Conservation (phyloP, 2,113 vertebrate species). For the Carlito syrichta region DNA sequence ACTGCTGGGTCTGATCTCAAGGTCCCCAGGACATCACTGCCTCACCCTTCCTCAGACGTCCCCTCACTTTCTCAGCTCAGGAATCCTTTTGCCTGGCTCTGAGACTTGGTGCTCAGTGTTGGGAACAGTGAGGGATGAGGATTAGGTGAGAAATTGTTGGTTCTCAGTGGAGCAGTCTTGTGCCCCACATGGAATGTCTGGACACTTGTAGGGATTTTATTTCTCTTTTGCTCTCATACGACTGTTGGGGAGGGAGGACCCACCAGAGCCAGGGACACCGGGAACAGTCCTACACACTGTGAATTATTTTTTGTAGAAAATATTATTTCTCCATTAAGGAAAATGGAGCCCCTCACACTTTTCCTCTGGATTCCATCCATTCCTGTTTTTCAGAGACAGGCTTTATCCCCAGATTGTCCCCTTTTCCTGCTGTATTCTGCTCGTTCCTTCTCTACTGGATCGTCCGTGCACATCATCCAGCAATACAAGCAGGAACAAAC, state of each 20-base stretch:
- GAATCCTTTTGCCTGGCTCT: background rate
- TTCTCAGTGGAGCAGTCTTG: background rate
- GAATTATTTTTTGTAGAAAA: background rate
- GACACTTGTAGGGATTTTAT: no score
- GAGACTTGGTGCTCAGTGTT: background rate
- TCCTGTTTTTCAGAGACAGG: no score
- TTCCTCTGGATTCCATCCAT: background rate
- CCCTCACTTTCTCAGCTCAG: background rate
- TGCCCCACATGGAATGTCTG: background rate
- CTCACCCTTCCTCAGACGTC: background rate
- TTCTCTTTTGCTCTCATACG: background rate
- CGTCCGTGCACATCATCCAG: no score
- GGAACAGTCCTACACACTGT: background rate
- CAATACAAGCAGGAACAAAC: no score
- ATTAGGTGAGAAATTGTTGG: background rate
- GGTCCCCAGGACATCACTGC: background rate
- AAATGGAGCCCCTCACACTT: background rate
- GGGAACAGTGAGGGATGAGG: background rate
- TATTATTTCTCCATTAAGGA: background rate
- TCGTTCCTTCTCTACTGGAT: background rate
- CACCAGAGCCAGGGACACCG: background rate
- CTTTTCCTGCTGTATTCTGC: background rate
- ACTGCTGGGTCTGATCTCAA: background rate
- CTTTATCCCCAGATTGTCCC: background rate
- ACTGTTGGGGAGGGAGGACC: background rate